Evolutionary conservation across 2,113 vertebrate genomes (phyloP).

Genomic region (Xenotilapia longispinis): DNA sequence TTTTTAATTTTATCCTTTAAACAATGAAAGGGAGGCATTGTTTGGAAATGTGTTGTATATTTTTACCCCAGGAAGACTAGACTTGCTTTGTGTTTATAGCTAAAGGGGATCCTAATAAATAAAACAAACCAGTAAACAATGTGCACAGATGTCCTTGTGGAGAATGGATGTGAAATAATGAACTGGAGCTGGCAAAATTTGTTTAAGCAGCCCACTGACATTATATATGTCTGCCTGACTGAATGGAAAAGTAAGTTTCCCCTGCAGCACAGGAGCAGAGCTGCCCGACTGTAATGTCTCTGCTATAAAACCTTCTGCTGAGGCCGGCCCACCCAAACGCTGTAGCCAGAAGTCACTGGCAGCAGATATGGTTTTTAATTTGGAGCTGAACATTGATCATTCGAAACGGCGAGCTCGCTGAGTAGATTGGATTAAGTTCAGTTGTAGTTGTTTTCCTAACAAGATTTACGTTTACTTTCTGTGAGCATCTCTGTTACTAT

Average conservation of each 20-base stretch:
- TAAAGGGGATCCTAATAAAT: neutral
- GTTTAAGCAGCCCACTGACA: neutral
- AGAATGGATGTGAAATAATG: neutral
- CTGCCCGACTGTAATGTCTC: neutral
- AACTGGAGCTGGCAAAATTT: neutral
- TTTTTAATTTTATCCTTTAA: neutral
- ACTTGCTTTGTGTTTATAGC: neutral
- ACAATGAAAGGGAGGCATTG: neutral
- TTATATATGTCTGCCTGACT: neutral
- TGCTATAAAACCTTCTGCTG: conserved; percentile 24
- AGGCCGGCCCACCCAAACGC: neutral
- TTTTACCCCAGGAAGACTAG: neutral
- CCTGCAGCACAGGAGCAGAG: neutral
- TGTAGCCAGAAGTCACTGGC: neutral
- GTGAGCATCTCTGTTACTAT: neutral
- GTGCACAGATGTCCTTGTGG: neutral
- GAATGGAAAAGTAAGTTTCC: neutral
- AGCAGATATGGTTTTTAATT: conserved; percentile 13
- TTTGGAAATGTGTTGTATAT: neutral
- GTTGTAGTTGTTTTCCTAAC: neutral
- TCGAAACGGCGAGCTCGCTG: neutral
- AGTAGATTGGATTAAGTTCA: conserved; percentile 10
- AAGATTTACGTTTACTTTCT: neutral
- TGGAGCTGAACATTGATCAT: conserved; percentile 17
- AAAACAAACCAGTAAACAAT: neutral